A percentile compares a stretch with the other conserved stretches of the same genome.
Conservation (phyloP, 2,797 vertebrate genomes). For the Poeciliopsis gracilis region DNA sequence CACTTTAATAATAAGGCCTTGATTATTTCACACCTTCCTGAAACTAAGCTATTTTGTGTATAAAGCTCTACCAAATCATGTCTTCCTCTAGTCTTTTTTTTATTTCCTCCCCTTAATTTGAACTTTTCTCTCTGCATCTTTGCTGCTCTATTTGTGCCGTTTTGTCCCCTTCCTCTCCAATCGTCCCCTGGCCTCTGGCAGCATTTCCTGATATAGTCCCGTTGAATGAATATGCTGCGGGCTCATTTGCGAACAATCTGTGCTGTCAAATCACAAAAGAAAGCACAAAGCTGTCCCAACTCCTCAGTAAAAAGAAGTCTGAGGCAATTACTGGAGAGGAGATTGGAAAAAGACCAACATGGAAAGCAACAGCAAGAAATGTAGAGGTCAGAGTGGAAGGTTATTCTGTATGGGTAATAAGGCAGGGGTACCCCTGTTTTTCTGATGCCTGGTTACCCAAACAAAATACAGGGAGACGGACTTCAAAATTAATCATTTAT, state of each 20-base stretch:
- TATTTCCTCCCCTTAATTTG: constrained; percentile 10
- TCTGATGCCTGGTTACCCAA: too few species aligned
- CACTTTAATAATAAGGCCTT: constrained; percentile 35
- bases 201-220: constrained; percentile 64
- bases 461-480: too few species aligned
- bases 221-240: constrained; percentile 65
- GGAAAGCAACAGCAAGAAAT: constrained; percentile 33
- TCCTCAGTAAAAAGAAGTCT: constrained; percentile 57
- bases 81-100: background rate
- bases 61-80: background rate
- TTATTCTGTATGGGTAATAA: background rate
- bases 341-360: constrained; percentile 63
- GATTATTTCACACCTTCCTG: constrained; percentile 41
- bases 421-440: background rate
- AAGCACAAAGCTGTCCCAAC: constrained; percentile 58
- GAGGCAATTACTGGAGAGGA: constrained; percentile 70
- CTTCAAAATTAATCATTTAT: too few species aligned
- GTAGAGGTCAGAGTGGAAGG: background rate
- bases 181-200: constrained; percentile 48
- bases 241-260: constrained; percentile 76
- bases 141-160: constrained; percentile 7
- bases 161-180: constrained; percentile 2
- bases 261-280: constrained; percentile 68
- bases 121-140: constrained; percentile 8
- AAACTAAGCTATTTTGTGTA: constrained; percentile 32